Percentiles rank a stretch among this genome's conserved stretches.
phyloP scores from a whole-genome alignment of 2,797 vertebrate species.

The Lepus townsendii region DNA sequence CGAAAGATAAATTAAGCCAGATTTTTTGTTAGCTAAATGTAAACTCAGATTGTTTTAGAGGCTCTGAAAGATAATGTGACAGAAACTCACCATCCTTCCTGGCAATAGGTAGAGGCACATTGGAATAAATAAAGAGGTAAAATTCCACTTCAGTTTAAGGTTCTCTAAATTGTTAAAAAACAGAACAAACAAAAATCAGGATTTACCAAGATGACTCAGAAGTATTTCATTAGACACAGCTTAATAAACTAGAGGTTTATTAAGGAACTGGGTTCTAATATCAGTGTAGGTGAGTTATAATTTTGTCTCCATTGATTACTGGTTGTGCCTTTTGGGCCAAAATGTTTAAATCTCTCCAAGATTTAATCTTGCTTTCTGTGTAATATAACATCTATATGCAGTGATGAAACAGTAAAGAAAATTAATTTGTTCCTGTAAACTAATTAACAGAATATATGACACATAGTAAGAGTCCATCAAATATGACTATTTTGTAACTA shows the following conservation, averaged over 20 bases:
- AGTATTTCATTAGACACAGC: neutral
- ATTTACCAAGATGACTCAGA: neutral
- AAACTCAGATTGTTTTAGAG: neutral
- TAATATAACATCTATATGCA: neutral
- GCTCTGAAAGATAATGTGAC: neutral
- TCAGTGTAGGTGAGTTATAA: neutral
- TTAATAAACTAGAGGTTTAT: neutral
- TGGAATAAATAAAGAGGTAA: neutral
- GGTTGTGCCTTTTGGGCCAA: neutral
- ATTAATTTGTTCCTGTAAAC: neutral
- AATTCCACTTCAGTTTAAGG: neutral
- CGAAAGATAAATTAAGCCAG: neutral
- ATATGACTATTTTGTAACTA: neutral
- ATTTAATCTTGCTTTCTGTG: neutral
- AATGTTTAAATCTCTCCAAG: neutral
- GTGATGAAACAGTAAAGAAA: neutral
- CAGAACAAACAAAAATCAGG: neutral
- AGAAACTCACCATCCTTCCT: neutral
- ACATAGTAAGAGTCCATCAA: neutral
- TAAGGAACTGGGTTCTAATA: neutral
- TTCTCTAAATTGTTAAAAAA: constrained; percentile 6
- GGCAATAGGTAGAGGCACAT: neutral
- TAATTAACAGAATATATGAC: neutral
- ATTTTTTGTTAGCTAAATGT: constrained; percentile 12
- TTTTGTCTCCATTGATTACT: neutral